Base-by-base conservation (phyloP, 2,888 invertebrate species). In the Noctuana brunneofusca region DNA sequence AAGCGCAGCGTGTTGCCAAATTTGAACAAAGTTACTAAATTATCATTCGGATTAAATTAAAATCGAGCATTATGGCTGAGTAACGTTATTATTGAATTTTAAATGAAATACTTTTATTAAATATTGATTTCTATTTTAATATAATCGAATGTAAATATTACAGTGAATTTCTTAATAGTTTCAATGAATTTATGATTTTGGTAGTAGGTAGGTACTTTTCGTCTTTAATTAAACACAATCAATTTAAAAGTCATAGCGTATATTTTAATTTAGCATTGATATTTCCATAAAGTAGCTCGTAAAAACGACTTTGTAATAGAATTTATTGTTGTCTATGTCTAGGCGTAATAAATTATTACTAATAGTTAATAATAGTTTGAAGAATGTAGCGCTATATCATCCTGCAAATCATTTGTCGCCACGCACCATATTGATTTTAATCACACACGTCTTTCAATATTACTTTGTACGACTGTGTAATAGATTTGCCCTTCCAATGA, bases 391-490 rank as follows among this genome's bases (percentile, higher is more conserved):
- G 12, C 38, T 41, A 6, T 46, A 46, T 46, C 18, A 30, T 30
- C 14, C 43, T 27, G 35, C 46, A 56, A 56, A 56, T 56, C 30
- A 30, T 16, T 30, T 46, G 43, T 46, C 56, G 27, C 20, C 16
- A 41, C 18, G 54, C n/a, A 1, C 18, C 20, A 49, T 32, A 32
- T 58, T 58, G 49, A 58, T 58, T 58, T 58, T 49, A 58, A 49
- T 56, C 30, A 56, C 52, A 27, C 27, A n/a, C 46, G 46, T 56
- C 56, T 24, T 32, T 32, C 46, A 56, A 41, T 55, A n/a, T 48
- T 6, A 11, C n/a, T 1, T 48, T 22, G 22, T 48, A n/a, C n/a
- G n/a, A n/a, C n/a, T n/a, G n/a, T 4, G 20, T 20, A 48, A 22
- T 12, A n/a, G 0, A 22, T 48, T 43, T 43, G 43, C 43, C 43